A percentile compares a stretch with the other conserved stretches of the same genome.
These are phyloP conservation scores for Morus bassanus DNA, from an alignment of 2,797 vertebrate genomes.

Conservation along the genomic window DNA sequence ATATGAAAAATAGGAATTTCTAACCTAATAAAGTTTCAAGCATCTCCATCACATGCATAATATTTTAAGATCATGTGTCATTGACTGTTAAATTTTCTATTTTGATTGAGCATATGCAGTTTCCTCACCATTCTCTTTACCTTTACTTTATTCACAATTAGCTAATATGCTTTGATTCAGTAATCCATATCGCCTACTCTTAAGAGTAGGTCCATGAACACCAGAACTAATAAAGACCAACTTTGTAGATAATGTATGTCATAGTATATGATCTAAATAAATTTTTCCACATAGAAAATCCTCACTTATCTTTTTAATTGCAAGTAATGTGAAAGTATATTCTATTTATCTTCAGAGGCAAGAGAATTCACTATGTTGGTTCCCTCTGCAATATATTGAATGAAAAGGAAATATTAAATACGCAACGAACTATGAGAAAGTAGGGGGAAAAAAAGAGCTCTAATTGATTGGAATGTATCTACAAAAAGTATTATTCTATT, in stretches of 20 bases:
- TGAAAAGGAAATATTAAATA: neutral
- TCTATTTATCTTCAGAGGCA: neutral
- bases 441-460: neutral
- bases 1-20: neutral
- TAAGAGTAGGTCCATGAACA: neutral
- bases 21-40: neutral
- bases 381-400: neutral
- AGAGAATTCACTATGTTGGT: neutral
- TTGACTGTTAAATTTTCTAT: neutral
- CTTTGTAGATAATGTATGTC: neutral
- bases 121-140: neutral
- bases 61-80: neutral
- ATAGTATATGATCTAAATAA: neutral
- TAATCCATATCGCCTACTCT: neutral
- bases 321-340: neutral
- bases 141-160: neutral
- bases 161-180: neutral
- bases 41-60: neutral
- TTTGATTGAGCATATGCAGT: neutral
- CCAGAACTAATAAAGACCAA: neutral
- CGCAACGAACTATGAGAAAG: neutral
- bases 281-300: neutral
- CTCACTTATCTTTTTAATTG: constrained; percentile 26
- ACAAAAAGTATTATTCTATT: neutral
- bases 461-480: neutral